A percentile compares a stretch with the other conserved stretches of the same genome.
These are phyloP conservation scores for Eilema sororculum DNA, from an alignment of 2,888 invertebrate species.

Conservation along the genomic window DNA sequence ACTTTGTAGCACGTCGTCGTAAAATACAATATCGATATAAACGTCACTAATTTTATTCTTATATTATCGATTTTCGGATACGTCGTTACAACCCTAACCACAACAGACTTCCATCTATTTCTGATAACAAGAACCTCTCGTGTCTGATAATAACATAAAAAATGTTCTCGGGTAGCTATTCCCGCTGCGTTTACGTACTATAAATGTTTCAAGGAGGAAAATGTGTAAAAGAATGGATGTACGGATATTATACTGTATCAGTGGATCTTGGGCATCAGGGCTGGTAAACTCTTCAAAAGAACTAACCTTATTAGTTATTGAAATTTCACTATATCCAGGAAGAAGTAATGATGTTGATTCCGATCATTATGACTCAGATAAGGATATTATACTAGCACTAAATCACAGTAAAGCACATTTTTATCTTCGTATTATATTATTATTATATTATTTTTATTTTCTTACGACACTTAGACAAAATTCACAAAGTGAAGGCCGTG, in stretches of 20 bases:
- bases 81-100: neutral
- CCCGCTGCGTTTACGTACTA: slow-evolving; percentile 31
- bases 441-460: too few species aligned
- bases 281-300: slow-evolving; percentile 2
- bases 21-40: neutral
- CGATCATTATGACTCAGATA: too few species aligned
- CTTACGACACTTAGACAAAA: too few species aligned
- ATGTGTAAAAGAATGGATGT: slow-evolving; percentile 36
- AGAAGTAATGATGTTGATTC: too few species aligned
- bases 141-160: slow-evolving; percentile 37
- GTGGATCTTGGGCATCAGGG: slow-evolving; percentile 33
- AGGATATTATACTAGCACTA: too few species aligned
- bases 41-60: neutral
- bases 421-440: too few species aligned
- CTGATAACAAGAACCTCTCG: slow-evolving; percentile 40
- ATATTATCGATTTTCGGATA: neutral
- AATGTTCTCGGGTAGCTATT: slow-evolving; percentile 31
- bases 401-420: too few species aligned
- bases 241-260: slow-evolving; percentile 39
- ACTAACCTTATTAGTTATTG: neutral
- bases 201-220: slow-evolving; percentile 40
- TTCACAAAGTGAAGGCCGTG: too few species aligned
- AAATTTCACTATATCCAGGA: too few species aligned
- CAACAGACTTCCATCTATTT: slow-evolving; percentile 15
- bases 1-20: neutral